Base-by-base conservation (phyloP, 2,888 invertebrate species). In the Xanthia icteritia region DNA sequence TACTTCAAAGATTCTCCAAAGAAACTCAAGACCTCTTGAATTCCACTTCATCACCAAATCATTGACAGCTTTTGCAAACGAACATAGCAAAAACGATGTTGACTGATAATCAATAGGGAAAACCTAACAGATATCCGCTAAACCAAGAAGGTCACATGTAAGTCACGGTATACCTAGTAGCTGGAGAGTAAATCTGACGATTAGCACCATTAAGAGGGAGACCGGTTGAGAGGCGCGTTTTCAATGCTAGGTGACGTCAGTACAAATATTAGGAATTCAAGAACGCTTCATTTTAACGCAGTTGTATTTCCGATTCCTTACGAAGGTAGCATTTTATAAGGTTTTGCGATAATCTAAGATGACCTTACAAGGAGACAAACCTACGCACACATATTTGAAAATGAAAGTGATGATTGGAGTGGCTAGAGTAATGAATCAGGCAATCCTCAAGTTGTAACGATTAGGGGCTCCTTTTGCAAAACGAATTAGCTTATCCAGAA, bases 171-270 rank as follows among this genome's bases (percentile, higher is more conserved):
- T 48, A 17, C 36, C 11, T 61, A 63, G 68, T 81, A 85, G 75
- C 65, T 23, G 17, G n/a, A 69, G 48, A 66, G 68, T 61, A 61
- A 74, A 83, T 83, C 66, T 70, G 23, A 31, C n/a, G 13, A 70
- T 84, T 84, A 83, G 80, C 68, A 74, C 74, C n/a, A 76, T 86
- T 86, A 76, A 56, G 5, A 48, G n/a, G 20, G 15, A n/a, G 45
- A 58, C 42, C 42, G 42, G 58, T 39, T 54, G 45, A 54, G 65
- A 76, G 72, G 68, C 72, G 60, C 58, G 84, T 31, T 76, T 69
- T 42, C 73, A 74, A 73, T 74, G 71, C 31, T 71, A 58, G 11
- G 17, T 66, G 61, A 51, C 66, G 65, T 71, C 67, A 68, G 31
- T 5, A 58, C 76, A 65, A 82, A 81, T 72, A 82, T 71, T 64